Evolutionary conservation across 2,113 vertebrate species (phyloP).

Genomic region (Albula glossodonta): DNA sequence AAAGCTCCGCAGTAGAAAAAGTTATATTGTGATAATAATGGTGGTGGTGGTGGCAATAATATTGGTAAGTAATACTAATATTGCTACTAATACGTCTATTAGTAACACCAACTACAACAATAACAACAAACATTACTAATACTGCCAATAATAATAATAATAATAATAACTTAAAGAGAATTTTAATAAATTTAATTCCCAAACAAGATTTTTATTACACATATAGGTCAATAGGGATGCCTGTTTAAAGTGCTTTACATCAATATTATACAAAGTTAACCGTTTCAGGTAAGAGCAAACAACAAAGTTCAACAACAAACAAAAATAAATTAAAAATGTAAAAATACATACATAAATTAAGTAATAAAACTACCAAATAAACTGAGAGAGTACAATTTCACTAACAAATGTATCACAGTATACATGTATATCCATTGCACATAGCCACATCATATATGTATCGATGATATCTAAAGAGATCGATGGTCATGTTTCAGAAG

Average conservation of each 20-base stretch:
- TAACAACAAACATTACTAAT: background rate
- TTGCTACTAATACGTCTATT: background rate
- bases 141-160: background rate
- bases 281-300: slow-evolving; percentile 51
- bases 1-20: background rate
- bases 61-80: background rate
- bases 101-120: background rate
- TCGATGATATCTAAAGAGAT: slow-evolving; percentile 68
- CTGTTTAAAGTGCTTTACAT: slow-evolving; percentile 76
- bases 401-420: slow-evolving; percentile 77
- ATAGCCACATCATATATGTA: slow-evolving; percentile 79
- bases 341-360: slow-evolving; percentile 69
- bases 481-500: slow-evolving; percentile 54
- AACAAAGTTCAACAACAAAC: slow-evolving; percentile 49
- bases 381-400: slow-evolving; percentile 66
- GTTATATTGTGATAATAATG: background rate
- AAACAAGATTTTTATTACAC: slow-evolving; percentile 40
- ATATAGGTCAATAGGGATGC: slow-evolving; percentile 53
- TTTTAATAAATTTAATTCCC: slow-evolving; percentile 28
- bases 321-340: slow-evolving; percentile 51
- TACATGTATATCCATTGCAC: slow-evolving; percentile 88
- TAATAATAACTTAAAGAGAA: slow-evolving; percentile 10
- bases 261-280: slow-evolving; percentile 58
- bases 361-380: slow-evolving; percentile 65
- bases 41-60: background rate